A percentile compares a stretch with the other conserved stretches of the same genome.
phyloP scores from a whole-genome alignment of 2,113 vertebrate species.

The Carlito syrichta region DNA sequence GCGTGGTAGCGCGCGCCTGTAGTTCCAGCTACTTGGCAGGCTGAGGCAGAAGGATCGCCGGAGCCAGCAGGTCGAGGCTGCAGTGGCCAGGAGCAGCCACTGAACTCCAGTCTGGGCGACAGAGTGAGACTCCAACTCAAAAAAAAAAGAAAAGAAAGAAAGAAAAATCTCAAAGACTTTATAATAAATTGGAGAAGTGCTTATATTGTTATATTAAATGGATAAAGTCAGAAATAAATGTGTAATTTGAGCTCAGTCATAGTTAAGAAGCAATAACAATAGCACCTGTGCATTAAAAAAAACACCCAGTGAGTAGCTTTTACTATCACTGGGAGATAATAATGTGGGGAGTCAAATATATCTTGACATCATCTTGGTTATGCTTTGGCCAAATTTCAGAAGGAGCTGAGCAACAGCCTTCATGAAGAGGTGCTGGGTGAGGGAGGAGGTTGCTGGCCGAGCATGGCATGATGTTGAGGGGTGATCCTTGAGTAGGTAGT shows the following conservation, averaged over 20 bases:
- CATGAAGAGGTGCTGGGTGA: background rate
- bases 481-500: background rate
- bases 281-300: background rate
- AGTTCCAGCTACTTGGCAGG: no score
- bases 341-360: no score
- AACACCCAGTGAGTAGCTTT: background rate
- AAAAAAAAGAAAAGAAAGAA: no score
- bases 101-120: no score
- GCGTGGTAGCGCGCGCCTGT: no score
- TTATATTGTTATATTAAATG: background rate
- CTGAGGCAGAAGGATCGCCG: no score
- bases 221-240: background rate
- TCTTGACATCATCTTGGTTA: background rate
- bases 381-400: background rate
- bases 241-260: background rate
- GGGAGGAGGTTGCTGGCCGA: background rate
- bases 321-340: background rate
- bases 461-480: background rate
- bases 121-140: no score
- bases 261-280: background rate
- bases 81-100: no score
- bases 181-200: background rate
- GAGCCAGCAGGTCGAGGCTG: no score
- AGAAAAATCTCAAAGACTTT: no score
- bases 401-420: background rate